phyloP scores from a whole-genome alignment of 2,888 invertebrate genomes.

The Caenorhabditis uteleia region DNA sequence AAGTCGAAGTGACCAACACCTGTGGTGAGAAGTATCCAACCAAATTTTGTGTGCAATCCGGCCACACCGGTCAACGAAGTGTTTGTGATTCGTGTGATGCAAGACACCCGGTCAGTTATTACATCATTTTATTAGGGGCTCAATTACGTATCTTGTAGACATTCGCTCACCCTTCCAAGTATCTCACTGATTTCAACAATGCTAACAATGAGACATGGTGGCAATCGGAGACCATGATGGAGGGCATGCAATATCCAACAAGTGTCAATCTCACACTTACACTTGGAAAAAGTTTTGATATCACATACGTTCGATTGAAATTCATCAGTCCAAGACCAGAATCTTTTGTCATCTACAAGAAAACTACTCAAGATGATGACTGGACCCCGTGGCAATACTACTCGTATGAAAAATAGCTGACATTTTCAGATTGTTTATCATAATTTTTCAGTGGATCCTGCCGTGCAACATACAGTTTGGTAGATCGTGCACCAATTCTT shows the following conservation, averaged over 20 bases:
- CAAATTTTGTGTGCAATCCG: slow-evolving; percentile 87
- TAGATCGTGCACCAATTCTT: slow-evolving; percentile 79
- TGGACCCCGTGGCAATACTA: slow-evolving; percentile 75
- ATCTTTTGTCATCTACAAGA: slow-evolving; percentile 93
- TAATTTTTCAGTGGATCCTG: slow-evolving; percentile 78
- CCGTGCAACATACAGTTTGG: slow-evolving; percentile 85
- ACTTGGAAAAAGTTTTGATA: slow-evolving; percentile 93
- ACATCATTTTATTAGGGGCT: neutral
- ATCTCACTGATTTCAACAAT: slow-evolving; percentile 89
- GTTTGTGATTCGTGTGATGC: slow-evolving; percentile 66
- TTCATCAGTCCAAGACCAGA: slow-evolving; percentile 96
- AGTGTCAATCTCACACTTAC: slow-evolving; percentile 90
- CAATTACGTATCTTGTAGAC: slow-evolving; percentile 20
- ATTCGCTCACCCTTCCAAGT: slow-evolving; percentile 59
- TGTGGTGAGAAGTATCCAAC: slow-evolving; percentile 83
- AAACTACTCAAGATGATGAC: slow-evolving; percentile 75
- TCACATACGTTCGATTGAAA: slow-evolving; percentile 90
- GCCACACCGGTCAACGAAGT: slow-evolving; percentile 73
- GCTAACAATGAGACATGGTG: slow-evolving; percentile 91
- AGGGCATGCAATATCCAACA: slow-evolving; percentile 87
- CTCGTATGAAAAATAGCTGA: slow-evolving; percentile 72
- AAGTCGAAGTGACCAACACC: slow-evolving; percentile 92
- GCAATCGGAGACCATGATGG: slow-evolving; percentile 97
- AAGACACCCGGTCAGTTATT: slow-evolving; percentile 51
- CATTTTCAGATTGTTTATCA: neutral